Conservation (phyloP, 2,888 invertebrate species). For the Azorinus chamasolen region DNA sequence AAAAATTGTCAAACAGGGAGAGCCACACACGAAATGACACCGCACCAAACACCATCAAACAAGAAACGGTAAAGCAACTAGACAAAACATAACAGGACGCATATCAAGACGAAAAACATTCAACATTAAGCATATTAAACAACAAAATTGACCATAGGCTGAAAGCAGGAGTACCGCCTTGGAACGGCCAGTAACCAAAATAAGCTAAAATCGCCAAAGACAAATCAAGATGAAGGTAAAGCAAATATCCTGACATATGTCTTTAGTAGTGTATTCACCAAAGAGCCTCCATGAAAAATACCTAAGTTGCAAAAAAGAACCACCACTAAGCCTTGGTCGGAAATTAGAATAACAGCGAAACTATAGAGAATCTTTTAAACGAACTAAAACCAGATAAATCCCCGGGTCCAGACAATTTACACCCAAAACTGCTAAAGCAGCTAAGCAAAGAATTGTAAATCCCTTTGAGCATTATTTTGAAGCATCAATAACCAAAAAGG, state of each 20-base stretch:
- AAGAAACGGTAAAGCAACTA: no score
- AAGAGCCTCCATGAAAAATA: slow-evolving; percentile 12
- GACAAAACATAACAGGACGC: no score
- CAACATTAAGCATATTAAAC: no score
- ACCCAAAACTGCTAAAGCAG: slow-evolving; percentile 10
- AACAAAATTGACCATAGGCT: no score
- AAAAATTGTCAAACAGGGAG: no score
- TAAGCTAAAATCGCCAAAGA: slow-evolving; percentile 8
- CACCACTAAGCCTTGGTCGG: not conserved
- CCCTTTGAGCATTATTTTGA: slow-evolving; percentile 7
- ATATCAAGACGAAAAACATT: no score
- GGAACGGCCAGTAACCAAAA: no score
- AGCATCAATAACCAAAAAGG: not conserved
- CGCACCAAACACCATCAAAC: no score
- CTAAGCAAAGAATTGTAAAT: slow-evolving; percentile 2
- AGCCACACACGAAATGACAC: no score
- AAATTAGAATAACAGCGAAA: no score
- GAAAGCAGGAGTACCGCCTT: no score
- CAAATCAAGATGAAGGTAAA: not conserved
- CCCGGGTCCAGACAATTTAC: slow-evolving; percentile 16
- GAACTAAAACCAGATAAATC: slow-evolving; percentile 15
- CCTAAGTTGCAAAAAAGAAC: slow-evolving; percentile 2
- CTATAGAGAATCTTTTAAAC: not conserved
- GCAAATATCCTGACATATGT: slow-evolving; percentile 15
- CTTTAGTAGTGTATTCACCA: slow-evolving; percentile 9